phyloP scores from a whole-genome alignment of 2,797 vertebrate genomes.

The Fratercula arctica region DNA sequence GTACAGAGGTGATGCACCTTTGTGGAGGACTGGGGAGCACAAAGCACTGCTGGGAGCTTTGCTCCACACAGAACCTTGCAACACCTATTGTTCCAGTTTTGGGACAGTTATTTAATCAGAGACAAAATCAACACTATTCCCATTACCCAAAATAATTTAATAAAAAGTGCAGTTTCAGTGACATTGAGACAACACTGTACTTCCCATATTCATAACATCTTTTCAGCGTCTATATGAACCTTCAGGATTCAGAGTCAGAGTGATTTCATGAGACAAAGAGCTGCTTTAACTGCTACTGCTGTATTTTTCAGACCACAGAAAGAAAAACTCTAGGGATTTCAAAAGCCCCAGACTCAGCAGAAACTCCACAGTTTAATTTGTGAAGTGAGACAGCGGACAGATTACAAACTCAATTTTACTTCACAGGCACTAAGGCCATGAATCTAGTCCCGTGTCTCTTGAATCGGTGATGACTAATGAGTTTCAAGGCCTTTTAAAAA shows the following conservation, averaged over 20 bases:
- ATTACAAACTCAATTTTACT: conserved; percentile 40
- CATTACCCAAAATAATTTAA: neutral
- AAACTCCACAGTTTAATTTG: conserved; percentile 11
- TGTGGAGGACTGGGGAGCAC: neutral
- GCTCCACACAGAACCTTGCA: neutral
- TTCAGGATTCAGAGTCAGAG: neutral
- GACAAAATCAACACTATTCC: neutral
- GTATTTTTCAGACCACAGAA: conserved; percentile 19
- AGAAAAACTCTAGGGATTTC: conserved; percentile 18
- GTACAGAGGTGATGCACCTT: neutral
- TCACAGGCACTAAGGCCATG: neutral
- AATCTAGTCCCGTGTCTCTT: neutral
- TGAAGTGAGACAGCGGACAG: neutral
- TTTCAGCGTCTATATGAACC: neutral
- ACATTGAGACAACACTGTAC: neutral
- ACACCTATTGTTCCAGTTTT: neutral
- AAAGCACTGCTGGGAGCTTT: neutral
- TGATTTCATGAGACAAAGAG: neutral
- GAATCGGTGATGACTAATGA: neutral
- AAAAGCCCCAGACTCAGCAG: neutral
- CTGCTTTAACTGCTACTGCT: neutral
- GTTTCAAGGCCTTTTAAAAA: neutral
- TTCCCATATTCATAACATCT: neutral
- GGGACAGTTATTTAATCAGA: neutral
- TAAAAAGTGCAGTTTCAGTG: neutral